Evolutionary conservation across 1,140 invertebrate genomes (phyloP).

Genomic region (Conus ventricosus): DNA sequence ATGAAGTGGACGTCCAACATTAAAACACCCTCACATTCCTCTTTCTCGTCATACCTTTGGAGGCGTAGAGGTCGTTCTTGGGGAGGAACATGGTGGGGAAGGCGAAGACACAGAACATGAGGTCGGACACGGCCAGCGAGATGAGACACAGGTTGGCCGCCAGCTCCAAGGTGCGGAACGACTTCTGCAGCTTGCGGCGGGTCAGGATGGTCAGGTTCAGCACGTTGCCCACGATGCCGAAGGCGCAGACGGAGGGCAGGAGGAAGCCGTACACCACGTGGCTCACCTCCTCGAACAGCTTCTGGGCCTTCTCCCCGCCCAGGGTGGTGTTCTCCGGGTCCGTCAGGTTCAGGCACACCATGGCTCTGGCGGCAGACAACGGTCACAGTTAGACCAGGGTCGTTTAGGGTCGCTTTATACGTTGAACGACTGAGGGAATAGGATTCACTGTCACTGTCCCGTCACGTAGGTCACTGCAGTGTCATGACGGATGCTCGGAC

Average conservation of each 20-base stretch:
- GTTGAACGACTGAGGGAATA: no score
- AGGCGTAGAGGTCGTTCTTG: slow-evolving; percentile 52
- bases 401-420: neutral
- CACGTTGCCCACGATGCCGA: slow-evolving; percentile 71
- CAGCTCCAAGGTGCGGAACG: slow-evolving; percentile 65
- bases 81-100: slow-evolving; percentile 72
- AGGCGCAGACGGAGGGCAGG: slow-evolving; percentile 67
- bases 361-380: slow-evolving; percentile 15
- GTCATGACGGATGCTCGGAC: slow-evolving; percentile 10
- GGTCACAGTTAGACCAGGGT: no score
- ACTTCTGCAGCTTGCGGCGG: slow-evolving; percentile 63
- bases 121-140: slow-evolving; percentile 66
- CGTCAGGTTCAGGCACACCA: slow-evolving; percentile 37
- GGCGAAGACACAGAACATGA: slow-evolving; percentile 68
- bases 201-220: slow-evolving; percentile 70
- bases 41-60: slow-evolving; percentile 22
- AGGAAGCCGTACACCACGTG: slow-evolving; percentile 59
- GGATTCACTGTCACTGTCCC: no score
- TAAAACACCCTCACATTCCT: no score
- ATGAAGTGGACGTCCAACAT: no score
- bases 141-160: slow-evolving; percentile 70
- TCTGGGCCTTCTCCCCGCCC: slow-evolving; percentile 43
- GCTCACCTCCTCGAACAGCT: slow-evolving; percentile 55
- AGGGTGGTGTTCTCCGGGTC: slow-evolving; percentile 29
- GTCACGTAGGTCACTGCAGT: no score